These are phyloP conservation scores for Drosophila nigromelanica DNA, from an alignment of 1,140 invertebrate species.

Conservation along the genomic window DNA sequence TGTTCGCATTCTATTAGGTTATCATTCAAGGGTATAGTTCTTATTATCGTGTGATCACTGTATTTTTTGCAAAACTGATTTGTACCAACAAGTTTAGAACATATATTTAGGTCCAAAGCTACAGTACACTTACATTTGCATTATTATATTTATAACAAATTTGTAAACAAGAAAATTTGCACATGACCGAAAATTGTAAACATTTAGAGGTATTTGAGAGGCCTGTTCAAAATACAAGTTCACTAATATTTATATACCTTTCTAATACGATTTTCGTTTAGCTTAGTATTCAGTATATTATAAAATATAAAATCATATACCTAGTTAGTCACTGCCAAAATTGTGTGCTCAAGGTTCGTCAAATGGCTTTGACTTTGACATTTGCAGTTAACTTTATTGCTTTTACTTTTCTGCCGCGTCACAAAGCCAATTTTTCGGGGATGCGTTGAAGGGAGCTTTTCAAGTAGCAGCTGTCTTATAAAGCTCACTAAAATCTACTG, in stretches of 20 bases:
- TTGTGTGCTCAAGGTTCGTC: slow-evolving; percentile 11
- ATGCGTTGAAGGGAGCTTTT: not conserved
- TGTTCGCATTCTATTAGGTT: too few species aligned
- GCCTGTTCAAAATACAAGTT: not conserved
- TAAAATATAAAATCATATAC: not conserved
- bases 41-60: not conserved
- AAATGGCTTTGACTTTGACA: slow-evolving; percentile 44
- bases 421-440: slow-evolving; percentile 5
- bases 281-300: not conserved
- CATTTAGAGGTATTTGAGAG: not conserved
- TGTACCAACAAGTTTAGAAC: not conserved
- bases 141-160: not conserved
- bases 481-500: slow-evolving; percentile 12
- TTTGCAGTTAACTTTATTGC: slow-evolving; percentile 25
- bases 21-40: too few species aligned
- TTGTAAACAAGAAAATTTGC: not conserved
- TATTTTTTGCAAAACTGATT: not conserved
- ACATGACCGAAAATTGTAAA: not conserved
- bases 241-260: too few species aligned
- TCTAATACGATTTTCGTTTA: not conserved
- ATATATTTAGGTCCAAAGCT: not conserved
- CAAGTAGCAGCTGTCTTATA: slow-evolving; percentile 28
- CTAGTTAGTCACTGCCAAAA: not conserved
- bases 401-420: slow-evolving; percentile 34
- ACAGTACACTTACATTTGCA: not conserved